Evolutionary conservation across 2,888 invertebrate genomes (phyloP).

Genomic region (Coremacera marginata): DNA sequence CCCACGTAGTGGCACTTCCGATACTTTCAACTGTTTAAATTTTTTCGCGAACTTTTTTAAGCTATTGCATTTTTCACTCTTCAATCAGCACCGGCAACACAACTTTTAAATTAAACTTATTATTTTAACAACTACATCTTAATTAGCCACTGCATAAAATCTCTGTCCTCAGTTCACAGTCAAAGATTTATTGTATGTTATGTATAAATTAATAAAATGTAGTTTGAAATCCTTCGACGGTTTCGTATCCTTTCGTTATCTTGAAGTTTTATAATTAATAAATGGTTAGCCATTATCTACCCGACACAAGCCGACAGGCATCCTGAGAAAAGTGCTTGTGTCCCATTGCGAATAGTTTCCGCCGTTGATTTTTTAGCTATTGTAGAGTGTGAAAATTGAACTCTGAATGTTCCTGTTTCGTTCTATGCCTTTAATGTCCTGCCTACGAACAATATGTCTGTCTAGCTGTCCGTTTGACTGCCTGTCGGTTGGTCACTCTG

Average conservation of each 20-base stretch:
- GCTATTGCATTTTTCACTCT: background rate
- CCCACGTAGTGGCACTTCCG: background rate
- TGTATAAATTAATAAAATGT: background rate
- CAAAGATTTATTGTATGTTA: background rate
- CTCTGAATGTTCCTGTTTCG: background rate
- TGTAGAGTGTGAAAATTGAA: background rate
- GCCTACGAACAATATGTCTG: background rate
- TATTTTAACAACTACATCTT: background rate
- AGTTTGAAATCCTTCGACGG: background rate
- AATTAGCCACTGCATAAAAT: background rate
- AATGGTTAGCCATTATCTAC: background rate
- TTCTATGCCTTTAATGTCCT: background rate
- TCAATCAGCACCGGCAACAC: background rate
- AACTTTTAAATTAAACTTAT: background rate
- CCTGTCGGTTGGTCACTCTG: conserved; percentile 29
- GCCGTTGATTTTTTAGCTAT: background rate
- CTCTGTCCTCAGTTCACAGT: background rate
- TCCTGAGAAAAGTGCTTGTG: background rate
- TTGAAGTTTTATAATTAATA: conserved; percentile 44
- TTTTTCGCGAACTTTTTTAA: conserved; percentile 27
- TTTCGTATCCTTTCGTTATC: conserved; percentile 35
- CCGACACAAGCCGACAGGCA: conserved; percentile 15
- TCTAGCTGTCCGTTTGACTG: conserved; percentile 10
- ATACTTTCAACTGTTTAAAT: background rate
- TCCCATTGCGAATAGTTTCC: background rate